A percentile compares a stretch with the other conserved stretches of the same genome.
These are phyloP conservation scores for Sturmia bella DNA, from an alignment of 2,888 invertebrate species.

Conservation along the genomic window DNA sequence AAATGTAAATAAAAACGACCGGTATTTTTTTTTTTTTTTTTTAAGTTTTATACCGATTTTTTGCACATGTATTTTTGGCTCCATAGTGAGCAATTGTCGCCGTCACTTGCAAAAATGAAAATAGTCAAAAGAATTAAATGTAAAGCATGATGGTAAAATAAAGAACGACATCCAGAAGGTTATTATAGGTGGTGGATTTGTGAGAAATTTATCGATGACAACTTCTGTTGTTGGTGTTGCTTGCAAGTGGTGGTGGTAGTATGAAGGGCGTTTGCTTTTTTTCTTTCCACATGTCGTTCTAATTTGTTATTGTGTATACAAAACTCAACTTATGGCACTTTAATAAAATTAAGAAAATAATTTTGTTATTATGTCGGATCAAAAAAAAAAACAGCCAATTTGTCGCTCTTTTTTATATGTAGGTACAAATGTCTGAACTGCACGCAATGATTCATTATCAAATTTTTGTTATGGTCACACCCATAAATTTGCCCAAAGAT, in stretches of 20 bases:
- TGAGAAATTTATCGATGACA: constrained; percentile 27
- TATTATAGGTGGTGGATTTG: constrained; percentile 62
- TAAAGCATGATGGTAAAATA: constrained; percentile 32
- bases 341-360: constrained; percentile 39
- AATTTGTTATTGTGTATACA: constrained; percentile 18
- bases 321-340: constrained; percentile 36
- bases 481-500: constrained; percentile 45
- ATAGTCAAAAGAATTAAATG: constrained; percentile 40
- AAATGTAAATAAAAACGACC: constrained; percentile 27
- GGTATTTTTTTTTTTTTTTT: constrained; percentile 39
- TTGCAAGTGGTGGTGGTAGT: constrained; percentile 48
- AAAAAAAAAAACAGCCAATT: background rate
- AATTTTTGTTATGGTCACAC: constrained; percentile 57
- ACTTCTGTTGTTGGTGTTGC: constrained; percentile 32
- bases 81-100: constrained; percentile 47
- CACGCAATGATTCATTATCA: constrained; percentile 40
- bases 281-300: constrained; percentile 42
- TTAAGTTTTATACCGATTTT: background rate
- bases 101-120: constrained; percentile 43
- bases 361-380: constrained; percentile 14
- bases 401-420: constrained; percentile 1
- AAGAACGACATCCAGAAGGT: constrained; percentile 53
- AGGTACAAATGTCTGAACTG: background rate
- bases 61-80: constrained; percentile 39
- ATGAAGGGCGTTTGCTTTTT: constrained; percentile 66